Percentiles rank a stretch among this genome's conserved stretches.
Conservation (phyloP, 2,113 vertebrate genomes). For the Ceyx melanurus region DNA sequence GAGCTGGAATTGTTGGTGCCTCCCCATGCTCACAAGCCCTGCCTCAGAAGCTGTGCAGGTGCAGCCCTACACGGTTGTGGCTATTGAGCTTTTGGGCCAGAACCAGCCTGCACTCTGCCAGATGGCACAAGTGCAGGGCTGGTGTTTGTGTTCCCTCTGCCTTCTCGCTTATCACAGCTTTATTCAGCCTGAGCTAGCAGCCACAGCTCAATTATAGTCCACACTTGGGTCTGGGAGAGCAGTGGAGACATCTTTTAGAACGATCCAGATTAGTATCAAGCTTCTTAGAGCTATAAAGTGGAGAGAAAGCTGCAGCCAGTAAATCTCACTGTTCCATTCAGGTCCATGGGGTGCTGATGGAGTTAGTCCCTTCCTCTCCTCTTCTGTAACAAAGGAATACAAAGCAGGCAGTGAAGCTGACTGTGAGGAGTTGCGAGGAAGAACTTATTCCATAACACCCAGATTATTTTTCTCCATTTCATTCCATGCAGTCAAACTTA, state of each 20-base stretch:
- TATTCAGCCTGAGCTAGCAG: background rate
- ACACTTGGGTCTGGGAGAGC: background rate
- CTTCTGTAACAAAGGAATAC: background rate
- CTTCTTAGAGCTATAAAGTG: background rate
- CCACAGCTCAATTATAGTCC: background rate
- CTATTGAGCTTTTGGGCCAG: background rate
- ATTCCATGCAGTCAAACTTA: background rate
- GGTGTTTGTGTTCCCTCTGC: background rate
- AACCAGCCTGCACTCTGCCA: background rate
- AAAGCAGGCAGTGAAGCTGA: background rate
- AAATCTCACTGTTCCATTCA: background rate
- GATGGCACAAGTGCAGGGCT: background rate
- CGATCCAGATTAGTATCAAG: background rate
- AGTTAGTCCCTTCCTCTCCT: background rate
- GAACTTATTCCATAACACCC: background rate
- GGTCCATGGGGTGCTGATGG: background rate
- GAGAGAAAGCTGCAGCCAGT: background rate
- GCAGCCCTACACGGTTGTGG: background rate
- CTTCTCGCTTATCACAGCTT: background rate
- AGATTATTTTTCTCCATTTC: background rate
- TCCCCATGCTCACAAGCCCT: background rate
- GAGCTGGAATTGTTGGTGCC: background rate
- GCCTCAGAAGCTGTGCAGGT: background rate
- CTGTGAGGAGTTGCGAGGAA: background rate
- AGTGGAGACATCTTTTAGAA: background rate